phyloP scores from a whole-genome alignment of 2,888 invertebrate species.

The Boloria euphrosyne region DNA sequence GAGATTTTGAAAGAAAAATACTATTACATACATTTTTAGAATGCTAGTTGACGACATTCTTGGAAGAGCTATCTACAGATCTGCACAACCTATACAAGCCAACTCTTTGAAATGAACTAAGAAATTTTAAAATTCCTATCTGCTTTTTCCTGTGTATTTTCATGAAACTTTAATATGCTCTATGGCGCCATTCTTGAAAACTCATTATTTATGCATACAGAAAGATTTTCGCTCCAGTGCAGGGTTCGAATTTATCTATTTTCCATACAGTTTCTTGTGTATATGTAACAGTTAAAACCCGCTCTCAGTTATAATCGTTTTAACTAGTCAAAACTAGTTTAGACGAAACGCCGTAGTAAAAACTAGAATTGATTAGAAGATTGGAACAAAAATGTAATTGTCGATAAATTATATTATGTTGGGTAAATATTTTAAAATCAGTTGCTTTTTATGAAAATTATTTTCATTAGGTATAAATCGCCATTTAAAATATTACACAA shows the following conservation, averaged over 20 bases:
- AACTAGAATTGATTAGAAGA: too few relatives aligned
- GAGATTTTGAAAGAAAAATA: slow-evolving; percentile 16
- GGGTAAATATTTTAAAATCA: too few relatives aligned
- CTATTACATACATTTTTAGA: slow-evolving; percentile 7
- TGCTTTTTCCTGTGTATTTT: slow-evolving; percentile 20
- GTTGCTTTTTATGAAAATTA: too few relatives aligned
- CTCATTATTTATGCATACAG: slow-evolving; percentile 31
- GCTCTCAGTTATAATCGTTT: too few relatives aligned
- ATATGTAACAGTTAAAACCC: too few relatives aligned
- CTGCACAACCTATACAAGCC: slow-evolving; percentile 2
- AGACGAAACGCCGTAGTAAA: too few relatives aligned
- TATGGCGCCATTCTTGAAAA: slow-evolving; percentile 27
- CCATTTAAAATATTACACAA: too few relatives aligned
- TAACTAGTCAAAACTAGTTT: too few relatives aligned
- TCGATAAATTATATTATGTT: too few relatives aligned
- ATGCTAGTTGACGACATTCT: slow-evolving; percentile 20
- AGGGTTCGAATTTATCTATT: slow-evolving; percentile 17
- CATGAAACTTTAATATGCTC: slow-evolving; percentile 30
- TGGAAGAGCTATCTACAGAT: slow-evolving; percentile 25
- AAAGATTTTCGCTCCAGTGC: slow-evolving; percentile 23
- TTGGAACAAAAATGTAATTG: too few relatives aligned
- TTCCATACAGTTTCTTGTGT: neutral
- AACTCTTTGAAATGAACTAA: slow-evolving; percentile 25
- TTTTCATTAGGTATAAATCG: too few relatives aligned
- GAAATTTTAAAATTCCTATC: slow-evolving; percentile 32